Evolutionary conservation across 2,113 vertebrate genomes (phyloP).

Genomic region (Varanus salvator): DNA sequence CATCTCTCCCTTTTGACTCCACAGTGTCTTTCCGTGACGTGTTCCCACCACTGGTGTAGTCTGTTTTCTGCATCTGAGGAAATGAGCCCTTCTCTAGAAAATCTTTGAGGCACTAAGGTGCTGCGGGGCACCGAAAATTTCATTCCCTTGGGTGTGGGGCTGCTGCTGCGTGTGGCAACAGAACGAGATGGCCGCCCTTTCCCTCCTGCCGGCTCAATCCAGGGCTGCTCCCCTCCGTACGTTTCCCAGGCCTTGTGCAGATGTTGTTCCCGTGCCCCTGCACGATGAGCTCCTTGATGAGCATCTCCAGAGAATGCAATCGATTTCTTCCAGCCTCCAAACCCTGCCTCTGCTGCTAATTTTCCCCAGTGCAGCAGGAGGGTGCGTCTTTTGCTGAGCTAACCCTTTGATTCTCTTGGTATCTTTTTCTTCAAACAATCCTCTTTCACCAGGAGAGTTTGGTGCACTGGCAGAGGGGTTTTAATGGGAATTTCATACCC

Average conservation of each 20-base stretch:
- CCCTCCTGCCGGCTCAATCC: neutral
- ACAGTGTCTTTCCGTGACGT: neutral
- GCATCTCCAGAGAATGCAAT: slow-evolving; percentile 52
- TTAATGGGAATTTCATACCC: slow-evolving; percentile 69
- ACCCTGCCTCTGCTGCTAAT: slow-evolving; percentile 53
- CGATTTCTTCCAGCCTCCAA: slow-evolving; percentile 61
- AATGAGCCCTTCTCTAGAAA: neutral
- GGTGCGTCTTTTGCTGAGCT: neutral
- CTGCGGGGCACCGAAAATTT: neutral
- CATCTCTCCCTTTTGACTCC: neutral
- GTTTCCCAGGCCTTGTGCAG: slow-evolving; percentile 4
- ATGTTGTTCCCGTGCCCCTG: neutral
- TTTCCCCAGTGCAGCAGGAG: slow-evolving; percentile 49
- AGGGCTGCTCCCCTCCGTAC: slow-evolving; percentile 5
- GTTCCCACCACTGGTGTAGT: neutral
- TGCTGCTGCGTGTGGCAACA: neutral
- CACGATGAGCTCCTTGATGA: slow-evolving; percentile 35
- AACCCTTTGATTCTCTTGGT: slow-evolving; percentile 60
- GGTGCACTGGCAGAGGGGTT: slow-evolving; percentile 58
- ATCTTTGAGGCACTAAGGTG: neutral
- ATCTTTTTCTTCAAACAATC: slow-evolving; percentile 50
- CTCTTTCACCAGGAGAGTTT: slow-evolving; percentile 56
- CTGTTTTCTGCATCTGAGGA: neutral
- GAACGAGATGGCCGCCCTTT: neutral
- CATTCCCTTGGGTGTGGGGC: neutral